A percentile compares a stretch with the other conserved stretches of the same genome.
Evolutionary conservation across 2,888 invertebrate genomes (phyloP).

Genomic region (Drosophila colorata): DNA sequence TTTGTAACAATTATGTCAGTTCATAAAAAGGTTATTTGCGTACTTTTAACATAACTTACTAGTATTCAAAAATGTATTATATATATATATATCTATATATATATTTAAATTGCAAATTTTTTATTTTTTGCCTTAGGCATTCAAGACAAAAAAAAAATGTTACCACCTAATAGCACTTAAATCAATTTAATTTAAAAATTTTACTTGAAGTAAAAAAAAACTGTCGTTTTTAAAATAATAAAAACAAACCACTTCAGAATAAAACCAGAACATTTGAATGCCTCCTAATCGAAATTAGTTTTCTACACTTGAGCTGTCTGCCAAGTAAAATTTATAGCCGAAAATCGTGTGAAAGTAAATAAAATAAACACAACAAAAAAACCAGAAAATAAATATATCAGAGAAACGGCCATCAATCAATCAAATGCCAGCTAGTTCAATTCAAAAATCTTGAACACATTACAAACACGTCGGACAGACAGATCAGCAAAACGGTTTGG

Average conservation of each 20-base stretch:
- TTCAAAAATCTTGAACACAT: conserved; percentile 55
- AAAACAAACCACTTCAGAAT: neutral
- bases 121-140: no score
- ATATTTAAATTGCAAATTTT: no score
- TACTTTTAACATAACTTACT: no score
- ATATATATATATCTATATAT: no score
- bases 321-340: conserved; percentile 36
- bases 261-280: neutral
- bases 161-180: no score
- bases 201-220: no score
- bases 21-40: no score
- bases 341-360: conserved; percentile 20
- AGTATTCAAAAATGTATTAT: no score
- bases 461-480: conserved; percentile 40
- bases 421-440: conserved; percentile 54
- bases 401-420: conserved; percentile 64
- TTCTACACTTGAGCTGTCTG: conserved; percentile 31
- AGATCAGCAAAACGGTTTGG: conserved; percentile 20
- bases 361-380: conserved; percentile 9
- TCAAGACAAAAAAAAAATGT: no score
- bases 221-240: neutral
- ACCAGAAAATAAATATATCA: conserved; percentile 8
- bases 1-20: no score
- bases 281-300: neutral
- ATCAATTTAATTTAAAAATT: no score